Conservation (phyloP, 1,140 invertebrate genomes). For the Psix sp. region DNA sequence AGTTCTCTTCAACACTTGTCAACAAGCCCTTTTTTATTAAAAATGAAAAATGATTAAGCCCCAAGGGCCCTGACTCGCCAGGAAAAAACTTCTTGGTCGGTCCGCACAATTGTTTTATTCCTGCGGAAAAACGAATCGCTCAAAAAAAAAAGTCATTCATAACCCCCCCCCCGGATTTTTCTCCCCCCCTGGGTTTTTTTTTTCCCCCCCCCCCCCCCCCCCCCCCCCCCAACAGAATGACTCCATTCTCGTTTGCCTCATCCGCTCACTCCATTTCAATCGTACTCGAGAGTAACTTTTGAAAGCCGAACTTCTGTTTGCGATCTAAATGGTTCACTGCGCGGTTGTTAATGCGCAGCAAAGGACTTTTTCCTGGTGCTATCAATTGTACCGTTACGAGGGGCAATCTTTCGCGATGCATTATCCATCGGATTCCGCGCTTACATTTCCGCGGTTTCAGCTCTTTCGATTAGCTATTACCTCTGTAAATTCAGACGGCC, state of each 20-base stretch:
- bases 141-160: slow-evolving; percentile 55
- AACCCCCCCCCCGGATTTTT: slow-evolving; percentile 12
- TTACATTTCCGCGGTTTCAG: slow-evolving; percentile 40
- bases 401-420: slow-evolving; percentile 66
- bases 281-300: slow-evolving; percentile 47
- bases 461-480: slow-evolving; percentile 35
- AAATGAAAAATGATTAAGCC: slow-evolving; percentile 52
- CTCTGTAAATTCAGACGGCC: no score
- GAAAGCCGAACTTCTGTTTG: slow-evolving; percentile 61
- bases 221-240: not conserved
- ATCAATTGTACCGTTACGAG: slow-evolving; percentile 63
- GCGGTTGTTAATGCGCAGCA: slow-evolving; percentile 63
- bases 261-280: slow-evolving; percentile 16
- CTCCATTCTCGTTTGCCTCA: no score
- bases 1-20: slow-evolving; percentile 15
- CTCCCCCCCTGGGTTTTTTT: not conserved
- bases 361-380: slow-evolving; percentile 49
- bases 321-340: slow-evolving; percentile 60
- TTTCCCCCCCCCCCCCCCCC: not conserved
- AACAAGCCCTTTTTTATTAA: slow-evolving; percentile 25
- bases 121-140: slow-evolving; percentile 38
- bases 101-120: slow-evolving; percentile 46
- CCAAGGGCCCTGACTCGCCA: slow-evolving; percentile 8
- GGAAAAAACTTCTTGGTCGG: slow-evolving; percentile 21
- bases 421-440: slow-evolving; percentile 63